These are phyloP conservation scores for Ischnura elegans DNA, from an alignment of 2,888 invertebrate genomes.

Conservation along the genomic window DNA sequence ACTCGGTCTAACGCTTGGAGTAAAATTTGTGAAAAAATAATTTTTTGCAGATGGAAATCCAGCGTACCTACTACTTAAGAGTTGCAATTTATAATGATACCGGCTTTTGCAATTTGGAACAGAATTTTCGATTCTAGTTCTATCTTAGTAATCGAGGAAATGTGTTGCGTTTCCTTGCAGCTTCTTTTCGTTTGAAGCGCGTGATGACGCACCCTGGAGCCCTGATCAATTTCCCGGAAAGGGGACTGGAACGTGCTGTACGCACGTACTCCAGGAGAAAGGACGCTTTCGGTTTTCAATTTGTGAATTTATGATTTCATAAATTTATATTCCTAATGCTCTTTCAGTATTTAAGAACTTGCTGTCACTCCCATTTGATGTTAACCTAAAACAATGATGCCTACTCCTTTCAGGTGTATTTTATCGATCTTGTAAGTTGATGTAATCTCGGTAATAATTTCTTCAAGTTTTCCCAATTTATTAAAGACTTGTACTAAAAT, in stretches of 20 bases:
- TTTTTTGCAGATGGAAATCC: too few species aligned
- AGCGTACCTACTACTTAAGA: too few species aligned
- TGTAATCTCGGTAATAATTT: background rate
- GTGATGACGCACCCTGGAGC: background rate
- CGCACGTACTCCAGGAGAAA: background rate
- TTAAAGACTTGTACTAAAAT: background rate
- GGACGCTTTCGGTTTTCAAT: too few species aligned
- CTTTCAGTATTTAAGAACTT: background rate
- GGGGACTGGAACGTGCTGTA: background rate
- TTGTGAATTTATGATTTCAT: background rate
- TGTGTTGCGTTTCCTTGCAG: background rate
- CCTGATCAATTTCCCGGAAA: constrained; percentile 40
- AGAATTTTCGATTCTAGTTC: too few species aligned
- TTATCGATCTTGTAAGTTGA: background rate
- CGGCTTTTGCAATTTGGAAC: too few species aligned
- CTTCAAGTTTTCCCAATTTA: background rate
- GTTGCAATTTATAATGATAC: too few species aligned
- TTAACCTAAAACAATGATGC: background rate
- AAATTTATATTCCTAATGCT: background rate
- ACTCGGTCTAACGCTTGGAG: too few species aligned
- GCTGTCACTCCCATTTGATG: background rate
- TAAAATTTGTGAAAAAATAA: too few species aligned
- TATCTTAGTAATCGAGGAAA: background rate
- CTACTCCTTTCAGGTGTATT: too few species aligned
- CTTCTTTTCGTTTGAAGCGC: background rate